Evolutionary conservation across 1,140 invertebrate species (phyloP).

Genomic region (Pseudoatta argentina): DNA sequence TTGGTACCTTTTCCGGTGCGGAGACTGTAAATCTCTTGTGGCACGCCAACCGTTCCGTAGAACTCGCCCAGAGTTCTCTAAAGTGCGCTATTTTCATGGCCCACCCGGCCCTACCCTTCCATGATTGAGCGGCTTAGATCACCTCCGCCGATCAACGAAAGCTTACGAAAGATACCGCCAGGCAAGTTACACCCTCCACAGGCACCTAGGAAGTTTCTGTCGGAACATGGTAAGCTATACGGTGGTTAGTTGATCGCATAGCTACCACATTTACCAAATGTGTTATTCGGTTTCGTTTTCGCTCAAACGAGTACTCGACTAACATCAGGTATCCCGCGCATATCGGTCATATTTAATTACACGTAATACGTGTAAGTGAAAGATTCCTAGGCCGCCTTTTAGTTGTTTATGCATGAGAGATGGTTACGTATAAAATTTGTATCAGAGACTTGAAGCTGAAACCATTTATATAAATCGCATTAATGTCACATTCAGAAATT

Average conservation of each 20-base stretch:
- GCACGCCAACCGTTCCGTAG: slow-evolving; percentile 77
- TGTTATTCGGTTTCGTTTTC: slow-evolving; percentile 70
- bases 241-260: slow-evolving; percentile 62
- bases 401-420: not conserved
- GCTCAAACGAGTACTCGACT: slow-evolving; percentile 53
- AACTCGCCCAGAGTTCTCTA: slow-evolving; percentile 69
- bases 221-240: slow-evolving; percentile 69
- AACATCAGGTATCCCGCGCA: slow-evolving; percentile 63
- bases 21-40: slow-evolving; percentile 80
- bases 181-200: slow-evolving; percentile 66
- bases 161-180: slow-evolving; percentile 70
- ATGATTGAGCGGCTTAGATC: slow-evolving; percentile 70
- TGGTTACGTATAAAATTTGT: not conserved
- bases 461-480: not conserved
- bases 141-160: slow-evolving; percentile 67
- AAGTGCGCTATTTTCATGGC: slow-evolving; percentile 75
- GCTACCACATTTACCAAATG: slow-evolving; percentile 64
- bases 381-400: slow-evolving; percentile 37
- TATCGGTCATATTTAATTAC: slow-evolving; percentile 61
- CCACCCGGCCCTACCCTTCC: slow-evolving; percentile 51
- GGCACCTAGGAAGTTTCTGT: slow-evolving; percentile 50
- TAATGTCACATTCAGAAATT: not conserved
- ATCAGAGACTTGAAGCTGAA: not conserved
- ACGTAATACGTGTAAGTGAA: slow-evolving; percentile 20
- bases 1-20: slow-evolving; percentile 80